Percentiles rank a stretch among this genome's conserved stretches.
These are phyloP conservation scores for Drosophila monieri DNA, from an alignment of 2,888 invertebrate genomes.

Conservation along the genomic window DNA sequence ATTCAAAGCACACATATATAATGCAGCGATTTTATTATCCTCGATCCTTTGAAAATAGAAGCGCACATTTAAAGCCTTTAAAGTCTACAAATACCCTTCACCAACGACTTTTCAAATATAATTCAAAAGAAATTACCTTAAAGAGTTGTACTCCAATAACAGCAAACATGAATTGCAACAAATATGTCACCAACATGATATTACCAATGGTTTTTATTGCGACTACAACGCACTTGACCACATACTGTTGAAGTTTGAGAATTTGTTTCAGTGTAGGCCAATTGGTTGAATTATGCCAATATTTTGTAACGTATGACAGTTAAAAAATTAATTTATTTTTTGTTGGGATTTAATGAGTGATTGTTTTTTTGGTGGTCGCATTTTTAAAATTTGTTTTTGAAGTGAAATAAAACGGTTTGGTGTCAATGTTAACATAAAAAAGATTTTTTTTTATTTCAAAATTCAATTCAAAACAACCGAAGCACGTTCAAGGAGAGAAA, in stretches of 20 bases:
- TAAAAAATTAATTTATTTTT: conserved; percentile 15
- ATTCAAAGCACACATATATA: conserved; percentile 64
- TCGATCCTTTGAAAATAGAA: conserved; percentile 38
- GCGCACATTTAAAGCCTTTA: conserved; percentile 72
- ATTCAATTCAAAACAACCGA: conserved; percentile 52
- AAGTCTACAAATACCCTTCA: conserved; percentile 60
- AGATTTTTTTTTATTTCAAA: conserved; percentile 48
- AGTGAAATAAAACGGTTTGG: conserved; percentile 58
- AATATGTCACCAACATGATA: conserved; percentile 99
- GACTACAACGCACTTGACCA: conserved; percentile 99
- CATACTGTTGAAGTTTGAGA: conserved; percentile 88
- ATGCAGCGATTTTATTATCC: conserved; percentile 48
- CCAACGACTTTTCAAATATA: conserved; percentile 61
- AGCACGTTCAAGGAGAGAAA: conserved; percentile 63
- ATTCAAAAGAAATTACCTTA: conserved; percentile 86
- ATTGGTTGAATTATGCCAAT: conserved; percentile 39
- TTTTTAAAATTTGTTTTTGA: conserved; percentile 58
- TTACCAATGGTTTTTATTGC: conserved; percentile 99
- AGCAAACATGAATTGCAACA: conserved; percentile 99
- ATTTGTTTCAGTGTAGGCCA: conserved; percentile 54
- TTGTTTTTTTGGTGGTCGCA: conserved; percentile 47
- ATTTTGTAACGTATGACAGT: conserved; percentile 33
- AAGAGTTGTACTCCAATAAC: conserved; percentile 99
- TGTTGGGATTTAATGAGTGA: conserved; percentile 40
- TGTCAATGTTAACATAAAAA: conserved; percentile 14